Evolutionary conservation across 2,888 invertebrate genomes (phyloP).

Genomic region (Endomychus coccineus): DNA sequence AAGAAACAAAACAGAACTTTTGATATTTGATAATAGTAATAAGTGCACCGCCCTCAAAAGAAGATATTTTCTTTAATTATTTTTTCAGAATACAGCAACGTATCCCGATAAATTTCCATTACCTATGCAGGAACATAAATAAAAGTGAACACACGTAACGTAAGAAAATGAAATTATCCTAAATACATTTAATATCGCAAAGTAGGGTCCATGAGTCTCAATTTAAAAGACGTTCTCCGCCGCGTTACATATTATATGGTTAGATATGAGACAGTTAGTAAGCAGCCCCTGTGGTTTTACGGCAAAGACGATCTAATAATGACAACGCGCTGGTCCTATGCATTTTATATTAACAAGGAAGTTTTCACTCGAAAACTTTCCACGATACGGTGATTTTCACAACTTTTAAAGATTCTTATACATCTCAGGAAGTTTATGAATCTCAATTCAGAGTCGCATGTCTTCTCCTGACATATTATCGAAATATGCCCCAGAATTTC

Average conservation of each 20-base stretch:
- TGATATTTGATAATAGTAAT: too few species aligned
- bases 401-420: too few species aligned
- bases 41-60: too few species aligned
- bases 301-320: constrained; percentile 34
- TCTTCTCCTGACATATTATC: too few species aligned
- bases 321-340: constrained; percentile 32
- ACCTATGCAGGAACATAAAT: constrained; percentile 4
- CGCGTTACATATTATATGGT: constrained; percentile 28
- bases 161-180: constrained; percentile 16
- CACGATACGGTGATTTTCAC: constrained; percentile 23
- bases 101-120: constrained; percentile 12
- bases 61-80: too few species aligned
- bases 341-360: constrained; percentile 33
- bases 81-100: too few species aligned
- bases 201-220: constrained; percentile 31
- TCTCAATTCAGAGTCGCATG: too few species aligned
- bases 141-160: constrained; percentile 8
- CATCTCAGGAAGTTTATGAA: too few species aligned
- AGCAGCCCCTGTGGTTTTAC: constrained; percentile 31
- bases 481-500: too few species aligned
- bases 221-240: constrained; percentile 31
- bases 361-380: constrained; percentile 33
- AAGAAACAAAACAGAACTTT: too few species aligned
- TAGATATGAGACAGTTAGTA: constrained; percentile 34
- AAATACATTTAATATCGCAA: constrained; percentile 24